Evolutionary conservation across 2,888 invertebrate genomes (phyloP).

Genomic region (Perdita meconis): DNA sequence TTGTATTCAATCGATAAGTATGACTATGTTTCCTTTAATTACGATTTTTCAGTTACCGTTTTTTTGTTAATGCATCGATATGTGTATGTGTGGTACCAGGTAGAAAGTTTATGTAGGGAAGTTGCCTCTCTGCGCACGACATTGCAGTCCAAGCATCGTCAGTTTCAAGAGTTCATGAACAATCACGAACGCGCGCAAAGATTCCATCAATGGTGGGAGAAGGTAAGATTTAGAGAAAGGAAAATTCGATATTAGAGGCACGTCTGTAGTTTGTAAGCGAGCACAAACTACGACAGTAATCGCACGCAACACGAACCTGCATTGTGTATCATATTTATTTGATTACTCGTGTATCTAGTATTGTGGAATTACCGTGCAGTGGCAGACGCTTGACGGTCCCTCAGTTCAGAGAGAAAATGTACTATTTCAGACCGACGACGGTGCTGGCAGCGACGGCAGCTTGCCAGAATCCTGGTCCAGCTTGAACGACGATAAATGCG

Average conservation of each 20-base stretch:
- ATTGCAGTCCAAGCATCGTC: constrained; percentile 83
- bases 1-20: constrained; percentile 1
- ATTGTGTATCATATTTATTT: constrained; percentile 29
- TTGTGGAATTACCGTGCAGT: neutral
- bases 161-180: constrained; percentile 82
- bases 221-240: constrained; percentile 76
- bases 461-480: constrained; percentile 82
- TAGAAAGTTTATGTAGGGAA: constrained; percentile 84
- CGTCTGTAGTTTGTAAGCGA: constrained; percentile 37
- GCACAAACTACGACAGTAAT: constrained; percentile 40
- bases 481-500: constrained; percentile 87
- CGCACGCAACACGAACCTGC: constrained; percentile 36
- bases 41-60: constrained; percentile 68
- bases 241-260: constrained; percentile 29
- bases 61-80: constrained; percentile 84
- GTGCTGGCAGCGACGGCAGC: constrained; percentile 79
- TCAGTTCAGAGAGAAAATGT: constrained; percentile 44
- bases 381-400: neutral
- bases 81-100: constrained; percentile 83
- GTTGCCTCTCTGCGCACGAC: constrained; percentile 83
- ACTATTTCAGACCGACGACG: constrained; percentile 83
- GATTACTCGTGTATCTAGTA: neutral
- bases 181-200: constrained; percentile 79
- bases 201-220: constrained; percentile 75
- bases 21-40: constrained; percentile 50